These are phyloP conservation scores for Tragelaphus imberbis DNA, from an alignment of 2,113 vertebrate genomes.

Conservation along the genomic window DNA sequence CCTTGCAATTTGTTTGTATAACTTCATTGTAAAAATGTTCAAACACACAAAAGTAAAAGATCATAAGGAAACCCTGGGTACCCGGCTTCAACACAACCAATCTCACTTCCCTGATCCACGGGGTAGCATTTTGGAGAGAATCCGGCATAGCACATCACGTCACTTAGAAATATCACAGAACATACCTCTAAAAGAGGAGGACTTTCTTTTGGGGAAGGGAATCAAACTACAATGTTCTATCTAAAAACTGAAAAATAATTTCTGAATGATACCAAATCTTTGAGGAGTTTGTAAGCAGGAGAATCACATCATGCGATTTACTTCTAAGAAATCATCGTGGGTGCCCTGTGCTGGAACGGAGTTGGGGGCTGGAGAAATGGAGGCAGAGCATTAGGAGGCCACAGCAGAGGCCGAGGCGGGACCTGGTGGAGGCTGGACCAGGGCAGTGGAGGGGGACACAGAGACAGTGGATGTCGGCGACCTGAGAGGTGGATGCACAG, in stretches of 20 bases:
- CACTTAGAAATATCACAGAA: background rate
- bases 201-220: background rate
- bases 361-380: background rate
- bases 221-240: background rate
- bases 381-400: background rate
- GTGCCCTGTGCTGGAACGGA: background rate
- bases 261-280: background rate
- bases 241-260: background rate
- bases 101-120: background rate
- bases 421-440: background rate
- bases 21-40: background rate
- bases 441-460: background rate
- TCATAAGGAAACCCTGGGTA: fast-evolving
- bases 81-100: fast-evolving
- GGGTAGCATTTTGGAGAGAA: background rate
- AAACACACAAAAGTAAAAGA: background rate
- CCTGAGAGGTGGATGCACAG: background rate
- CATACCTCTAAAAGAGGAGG: background rate
- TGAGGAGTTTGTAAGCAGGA: background rate
- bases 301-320: background rate
- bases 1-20: background rate
- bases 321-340: background rate
- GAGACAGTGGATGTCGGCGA: fast-evolving
- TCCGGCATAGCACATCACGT: background rate
- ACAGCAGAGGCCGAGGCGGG: background rate